A percentile compares a stretch with the other conserved stretches of the same genome.
Evolutionary conservation across 2,797 vertebrate species (phyloP).

Genomic region (Tolypeutes matacus): DNA sequence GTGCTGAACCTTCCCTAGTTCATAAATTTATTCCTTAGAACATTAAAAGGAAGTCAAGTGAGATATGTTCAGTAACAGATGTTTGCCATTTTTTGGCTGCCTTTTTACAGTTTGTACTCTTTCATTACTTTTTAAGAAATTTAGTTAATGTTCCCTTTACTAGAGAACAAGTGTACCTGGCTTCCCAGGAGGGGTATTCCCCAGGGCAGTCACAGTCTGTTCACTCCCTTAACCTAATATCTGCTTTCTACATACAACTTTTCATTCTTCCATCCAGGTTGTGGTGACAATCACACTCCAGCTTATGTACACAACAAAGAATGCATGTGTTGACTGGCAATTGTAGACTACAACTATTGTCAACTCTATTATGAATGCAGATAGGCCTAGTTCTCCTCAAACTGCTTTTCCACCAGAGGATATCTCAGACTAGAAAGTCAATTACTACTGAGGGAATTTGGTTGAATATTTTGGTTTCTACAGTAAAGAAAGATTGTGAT

Average conservation of each 20-base stretch:
- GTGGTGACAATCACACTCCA: neutral
- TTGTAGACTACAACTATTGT: neutral
- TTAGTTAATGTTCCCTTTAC: conserved; percentile 78
- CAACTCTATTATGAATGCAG: neutral
- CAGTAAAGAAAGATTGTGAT: neutral
- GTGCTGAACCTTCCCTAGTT: conserved; percentile 71
- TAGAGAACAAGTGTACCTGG: conserved; percentile 61
- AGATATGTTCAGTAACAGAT: conserved; percentile 83
- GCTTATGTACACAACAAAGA: neutral
- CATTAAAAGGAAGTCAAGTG: conserved; percentile 81
- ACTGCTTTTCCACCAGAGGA: neutral
- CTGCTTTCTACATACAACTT: conserved; percentile 29
- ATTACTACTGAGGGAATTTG: neutral
- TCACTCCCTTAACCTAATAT: conserved; percentile 5
- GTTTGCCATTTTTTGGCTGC: conserved; percentile 73
- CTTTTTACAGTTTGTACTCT: conserved; percentile 83
- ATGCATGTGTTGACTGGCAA: neutral
- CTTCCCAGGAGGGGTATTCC: conserved; percentile 54
- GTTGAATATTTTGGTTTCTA: neutral
- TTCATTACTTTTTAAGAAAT: conserved; percentile 83
- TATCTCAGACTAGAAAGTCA: neutral
- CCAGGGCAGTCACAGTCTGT: conserved; percentile 31
- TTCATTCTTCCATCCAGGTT: neutral
- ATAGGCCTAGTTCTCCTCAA: neutral
- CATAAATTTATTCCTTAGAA: conserved; percentile 83